These are phyloP conservation scores for Trachelus iudaicus DNA, from an alignment of 2,888 invertebrate species.

Conservation along the genomic window DNA sequence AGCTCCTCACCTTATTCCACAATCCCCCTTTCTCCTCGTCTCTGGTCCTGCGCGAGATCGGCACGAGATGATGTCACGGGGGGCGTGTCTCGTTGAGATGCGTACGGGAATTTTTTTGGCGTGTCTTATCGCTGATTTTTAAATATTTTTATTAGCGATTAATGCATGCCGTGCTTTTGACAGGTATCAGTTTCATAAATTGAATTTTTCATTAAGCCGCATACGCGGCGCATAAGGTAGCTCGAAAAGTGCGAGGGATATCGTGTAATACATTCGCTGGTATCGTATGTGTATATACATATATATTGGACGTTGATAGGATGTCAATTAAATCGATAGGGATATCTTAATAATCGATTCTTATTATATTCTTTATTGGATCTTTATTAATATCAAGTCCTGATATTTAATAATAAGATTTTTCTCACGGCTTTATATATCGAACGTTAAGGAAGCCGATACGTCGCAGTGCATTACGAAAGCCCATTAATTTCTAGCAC, in stretches of 20 bases:
- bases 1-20: background rate
- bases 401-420: background rate
- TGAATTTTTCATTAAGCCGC: background rate
- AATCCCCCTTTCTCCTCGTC: background rate
- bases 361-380: background rate
- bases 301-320: background rate
- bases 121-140: background rate
- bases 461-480: background rate
- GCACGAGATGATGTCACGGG: constrained; percentile 34
- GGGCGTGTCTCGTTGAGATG: constrained; percentile 39
- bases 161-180: background rate
- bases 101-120: background rate
- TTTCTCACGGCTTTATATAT: background rate
- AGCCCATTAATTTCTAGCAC: background rate
- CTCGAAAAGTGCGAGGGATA: background rate
- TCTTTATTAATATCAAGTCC: background rate
- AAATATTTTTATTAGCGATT: background rate
- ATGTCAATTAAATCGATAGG: background rate
- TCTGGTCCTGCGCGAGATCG: constrained; percentile 11
- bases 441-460: background rate
- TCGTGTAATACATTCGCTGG: background rate
- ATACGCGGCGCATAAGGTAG: background rate
- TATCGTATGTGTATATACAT: background rate
- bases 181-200: background rate
- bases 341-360: background rate